Evolutionary conservation across 2,797 vertebrate genomes (phyloP), one percentile per base, ranked within the genome.

Genomic region (Manis pentadactyla): DNA sequence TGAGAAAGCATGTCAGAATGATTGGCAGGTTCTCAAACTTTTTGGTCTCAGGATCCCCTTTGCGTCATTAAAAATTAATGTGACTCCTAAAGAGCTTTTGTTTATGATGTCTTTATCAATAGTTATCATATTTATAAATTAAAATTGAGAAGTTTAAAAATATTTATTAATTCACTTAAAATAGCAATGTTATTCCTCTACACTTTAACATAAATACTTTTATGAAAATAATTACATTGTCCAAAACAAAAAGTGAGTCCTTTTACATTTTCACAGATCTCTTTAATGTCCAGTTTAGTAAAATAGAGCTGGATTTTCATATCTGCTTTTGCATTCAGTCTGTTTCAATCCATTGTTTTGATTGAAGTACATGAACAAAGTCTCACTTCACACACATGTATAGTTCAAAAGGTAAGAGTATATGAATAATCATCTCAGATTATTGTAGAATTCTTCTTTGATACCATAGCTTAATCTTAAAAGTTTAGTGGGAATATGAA

Each of bases 131-230:
- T 46, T 82, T 82, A 57, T 74, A 66, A 73, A 84, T 66, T 69
- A 87, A 95, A 87, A n/a, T 85, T 9, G 31, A 87, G 27, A 75
- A 19, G 2, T 31, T 42, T 59, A 18, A 81, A 87, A 73, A 86
- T 49, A 9, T n/a, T 27, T 79, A 73, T 81, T 59, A 75, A 87
- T 78, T 92, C 49, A 59, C 91, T 94, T 94, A 37, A 37, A 82
- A 75, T 68, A 92, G 34, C 27, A 84, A 91, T 46, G 34, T 71
- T 83, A 89, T 95, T n/a, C 7, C 3, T 73, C 21, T 55, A 46
- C 13, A 77, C 25, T 6, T 85, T 88, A 83, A 78, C 21, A 15
- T 51, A 83, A 57, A 29, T 21, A 64, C 78, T 71, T 46, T 90
- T 68, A 23, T 37, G 66, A 88, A 90, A 73, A 86, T 51, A 90